Evolutionary conservation across 2,888 invertebrate species (phyloP).

Genomic region (Aphelenchoides bicaudatus): DNA sequence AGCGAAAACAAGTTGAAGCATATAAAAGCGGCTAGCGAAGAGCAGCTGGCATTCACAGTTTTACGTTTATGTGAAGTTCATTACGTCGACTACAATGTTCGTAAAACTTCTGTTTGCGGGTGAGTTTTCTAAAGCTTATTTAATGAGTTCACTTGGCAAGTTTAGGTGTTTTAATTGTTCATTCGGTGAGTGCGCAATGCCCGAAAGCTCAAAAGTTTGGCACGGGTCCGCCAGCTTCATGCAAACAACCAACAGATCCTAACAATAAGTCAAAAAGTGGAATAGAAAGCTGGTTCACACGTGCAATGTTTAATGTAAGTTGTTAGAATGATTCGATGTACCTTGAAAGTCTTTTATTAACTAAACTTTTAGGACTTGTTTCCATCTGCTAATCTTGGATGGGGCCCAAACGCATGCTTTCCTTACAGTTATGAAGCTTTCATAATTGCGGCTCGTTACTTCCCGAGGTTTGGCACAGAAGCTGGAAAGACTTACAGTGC

Average conservation of each 20-base stretch:
- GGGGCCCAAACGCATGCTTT: conserved; percentile 49
- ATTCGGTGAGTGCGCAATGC: too few relatives aligned
- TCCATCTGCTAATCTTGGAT: conserved; percentile 56
- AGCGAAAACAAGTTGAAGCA: too few relatives aligned
- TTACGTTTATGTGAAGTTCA: too few relatives aligned
- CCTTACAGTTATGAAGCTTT: conserved; percentile 59
- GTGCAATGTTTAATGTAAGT: conserved; percentile 53
- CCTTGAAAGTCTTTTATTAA: not conserved
- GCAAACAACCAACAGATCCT: conserved; percentile 23
- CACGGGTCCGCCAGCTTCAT: conserved; percentile 18
- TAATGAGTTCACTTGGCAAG: too few relatives aligned
- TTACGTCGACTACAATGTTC: too few relatives aligned
- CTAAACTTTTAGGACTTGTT: not conserved
- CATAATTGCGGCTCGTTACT: conserved; percentile 56
- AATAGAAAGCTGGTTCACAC: conserved; percentile 54
- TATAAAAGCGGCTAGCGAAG: too few relatives aligned
- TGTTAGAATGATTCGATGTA: too few relatives aligned
- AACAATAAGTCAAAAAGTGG: conserved; percentile 19
- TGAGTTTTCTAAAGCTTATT: too few relatives aligned
- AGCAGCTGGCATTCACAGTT: too few relatives aligned
- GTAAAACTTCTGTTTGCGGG: too few relatives aligned
- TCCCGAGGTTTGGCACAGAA: conserved; percentile 53
- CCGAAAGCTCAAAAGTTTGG: conserved; percentile 23
- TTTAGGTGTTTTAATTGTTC: too few relatives aligned
- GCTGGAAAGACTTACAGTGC: conserved; percentile 23